Percentiles rank a stretch among this genome's conserved stretches.
Evolutionary conservation across 2,888 invertebrate species (phyloP).

Genomic region (Leucoma salicis): DNA sequence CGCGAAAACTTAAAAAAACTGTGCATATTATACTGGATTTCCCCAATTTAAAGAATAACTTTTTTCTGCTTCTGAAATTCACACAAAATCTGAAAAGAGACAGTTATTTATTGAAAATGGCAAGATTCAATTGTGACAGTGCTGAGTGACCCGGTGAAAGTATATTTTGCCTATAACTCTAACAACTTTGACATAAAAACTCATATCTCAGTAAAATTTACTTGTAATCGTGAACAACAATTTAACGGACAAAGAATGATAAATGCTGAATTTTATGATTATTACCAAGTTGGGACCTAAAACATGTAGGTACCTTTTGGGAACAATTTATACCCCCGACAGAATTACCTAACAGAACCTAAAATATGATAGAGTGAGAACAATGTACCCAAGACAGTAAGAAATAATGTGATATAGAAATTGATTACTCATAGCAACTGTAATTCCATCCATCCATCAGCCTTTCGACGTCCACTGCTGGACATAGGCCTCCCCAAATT

Average conservation of each 20-base stretch:
- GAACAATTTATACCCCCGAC: no score
- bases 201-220: constrained; percentile 30
- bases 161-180: constrained; percentile 25
- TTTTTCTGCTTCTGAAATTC: constrained; percentile 10
- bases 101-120: constrained; percentile 19
- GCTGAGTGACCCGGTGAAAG: constrained; percentile 23
- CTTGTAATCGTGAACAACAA: constrained; percentile 23
- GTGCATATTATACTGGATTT: constrained; percentile 4
- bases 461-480: no score
- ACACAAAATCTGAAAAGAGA: constrained; percentile 7
- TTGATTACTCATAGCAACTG: no score
- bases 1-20: constrained; percentile 5
- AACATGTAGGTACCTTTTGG: no score
- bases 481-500: no score
- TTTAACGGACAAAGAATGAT: constrained; percentile 11
- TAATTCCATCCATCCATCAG: no score
- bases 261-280: neutral
- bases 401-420: no score
- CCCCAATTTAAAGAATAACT: constrained; percentile 7
- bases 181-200: constrained; percentile 32
- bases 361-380: no score
- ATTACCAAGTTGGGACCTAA: no score
- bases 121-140: constrained; percentile 11
- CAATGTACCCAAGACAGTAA: no score
- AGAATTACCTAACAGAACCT: no score